Percentiles rank a stretch among this genome's conserved stretches.
These are phyloP conservation scores for Tragelaphus scriptus DNA, from an alignment of 2,113 vertebrate species.

Conservation along the genomic window DNA sequence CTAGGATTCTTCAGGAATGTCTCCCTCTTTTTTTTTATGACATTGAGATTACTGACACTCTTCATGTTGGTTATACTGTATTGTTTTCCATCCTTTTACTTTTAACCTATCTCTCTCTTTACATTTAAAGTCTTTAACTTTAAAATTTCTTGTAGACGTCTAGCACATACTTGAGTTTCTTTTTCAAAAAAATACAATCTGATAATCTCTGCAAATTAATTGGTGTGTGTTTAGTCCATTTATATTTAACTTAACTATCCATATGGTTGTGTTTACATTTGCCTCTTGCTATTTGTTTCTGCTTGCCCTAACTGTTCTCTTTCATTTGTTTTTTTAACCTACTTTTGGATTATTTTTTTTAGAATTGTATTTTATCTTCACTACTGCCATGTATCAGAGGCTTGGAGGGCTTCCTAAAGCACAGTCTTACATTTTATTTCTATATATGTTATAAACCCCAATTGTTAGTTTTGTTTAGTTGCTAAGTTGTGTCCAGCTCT, in stretches of 20 bases:
- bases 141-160: neutral
- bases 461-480: neutral
- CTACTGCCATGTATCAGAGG: neutral
- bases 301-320: neutral
- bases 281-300: constrained; percentile 13
- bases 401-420: neutral
- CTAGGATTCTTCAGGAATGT: neutral
- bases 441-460: neutral
- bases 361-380: neutral
- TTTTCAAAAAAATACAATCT: neutral
- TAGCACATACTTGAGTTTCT: neutral
- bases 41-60: neutral
- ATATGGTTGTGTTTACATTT: neutral
- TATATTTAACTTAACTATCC: constrained; percentile 6
- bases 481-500: neutral
- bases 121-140: neutral
- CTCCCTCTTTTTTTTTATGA: neutral
- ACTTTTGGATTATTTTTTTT: neutral
- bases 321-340: neutral
- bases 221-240: neutral
- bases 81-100: constrained; percentile 4
- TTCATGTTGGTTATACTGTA: neutral
- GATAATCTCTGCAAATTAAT: neutral
- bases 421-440: neutral
- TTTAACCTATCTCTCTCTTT: neutral